Evolutionary conservation across 2,888 invertebrate species (phyloP).

Genomic region (Mimumesa dahlbomi): DNA sequence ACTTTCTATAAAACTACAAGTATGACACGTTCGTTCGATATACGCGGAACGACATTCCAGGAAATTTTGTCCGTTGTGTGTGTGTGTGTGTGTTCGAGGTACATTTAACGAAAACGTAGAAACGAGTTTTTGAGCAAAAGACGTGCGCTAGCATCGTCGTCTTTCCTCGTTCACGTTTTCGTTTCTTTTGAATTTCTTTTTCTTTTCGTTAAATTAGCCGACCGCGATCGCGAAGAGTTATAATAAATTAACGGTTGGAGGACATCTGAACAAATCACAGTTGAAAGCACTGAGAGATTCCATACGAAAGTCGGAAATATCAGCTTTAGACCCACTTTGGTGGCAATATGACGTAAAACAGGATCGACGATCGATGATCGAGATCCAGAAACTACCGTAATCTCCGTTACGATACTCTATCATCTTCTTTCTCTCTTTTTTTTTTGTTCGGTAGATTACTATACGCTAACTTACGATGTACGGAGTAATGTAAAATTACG

Average conservation of each 20-base stretch:
- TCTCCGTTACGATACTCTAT: conserved; percentile 20
- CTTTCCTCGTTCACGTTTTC: conserved; percentile 26
- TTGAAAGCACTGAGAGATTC: conserved; percentile 48
- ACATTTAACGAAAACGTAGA: conserved; percentile 17
- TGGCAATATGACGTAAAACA: not conserved
- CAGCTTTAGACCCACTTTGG: not conserved
- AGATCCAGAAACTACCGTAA: conserved; percentile 10
- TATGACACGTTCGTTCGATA: not conserved
- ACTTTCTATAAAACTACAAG: not conserved
- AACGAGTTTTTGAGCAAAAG: conserved; percentile 43
- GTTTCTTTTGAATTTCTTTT: too few relatives aligned
- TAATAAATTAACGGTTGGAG: conserved; percentile 39
- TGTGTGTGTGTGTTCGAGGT: conserved; percentile 15
- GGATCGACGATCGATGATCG: conserved; percentile 11
- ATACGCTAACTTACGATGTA: conserved; percentile 33
- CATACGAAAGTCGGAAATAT: conserved; percentile 17
- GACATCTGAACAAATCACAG: conserved; percentile 53
- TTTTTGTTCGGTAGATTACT: conserved; percentile 10
- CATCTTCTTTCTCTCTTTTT: too few relatives aligned
- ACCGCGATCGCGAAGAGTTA: not conserved
- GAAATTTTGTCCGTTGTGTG: not conserved
- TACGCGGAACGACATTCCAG: conserved; percentile 24
- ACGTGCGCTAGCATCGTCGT: conserved; percentile 29
- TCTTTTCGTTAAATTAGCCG: not conserved
- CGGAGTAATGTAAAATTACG: conserved; percentile 40